Base-by-base conservation (phyloP, 1,140 invertebrate species). In the Drosophila arizonae region DNA sequence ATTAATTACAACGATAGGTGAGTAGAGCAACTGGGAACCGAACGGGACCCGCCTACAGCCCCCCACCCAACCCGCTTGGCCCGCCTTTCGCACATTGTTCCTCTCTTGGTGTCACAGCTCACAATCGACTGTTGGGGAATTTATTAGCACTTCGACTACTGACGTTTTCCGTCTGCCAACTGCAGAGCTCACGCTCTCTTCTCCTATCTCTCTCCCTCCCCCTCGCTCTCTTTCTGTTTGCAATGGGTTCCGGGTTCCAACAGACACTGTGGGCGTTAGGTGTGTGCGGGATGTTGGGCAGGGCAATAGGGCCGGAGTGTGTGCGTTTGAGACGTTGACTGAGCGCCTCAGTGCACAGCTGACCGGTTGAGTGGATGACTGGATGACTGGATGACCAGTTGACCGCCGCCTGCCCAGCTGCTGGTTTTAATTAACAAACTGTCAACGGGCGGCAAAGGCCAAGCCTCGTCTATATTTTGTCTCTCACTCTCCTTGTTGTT, bases 1-100 rank as follows among this genome's bases (percentile, higher is more conserved):
- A 28, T 95, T 99, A 51, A 98, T 99, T 75, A 99, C 98, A 4
- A 99, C 97, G 55, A 98, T 99, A 81, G 98, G 98, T 98, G 93
- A 95, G 95, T 94, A 62, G 43, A 62, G 43, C 43, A 17, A 41
- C n/a, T 45, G 39, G 24, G 36, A 13, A 26, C 11, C 55, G 43
- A 43, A 11, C 17, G 24, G 26, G 10, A 30, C 41, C 30, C 45
- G 28, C 43, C 41, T 24, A 17, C 17, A 8, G 6, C 33, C 8
- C n/a, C 15, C 45, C 36, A 8, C 24, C 2, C 15, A 8, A 3
- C 26, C 11, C 33, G 11, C 41, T 30, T 39, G 11, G 36, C 3
- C 36, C 10, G 0, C 36, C 9, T 13, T 39, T 11, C 36, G 36
- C 36, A 39, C 36, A 39, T 39, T 39, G 36, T 46, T 46, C 43